phyloP scores from a whole-genome alignment of 2,113 vertebrate species.

The Microtus oregoni region DNA sequence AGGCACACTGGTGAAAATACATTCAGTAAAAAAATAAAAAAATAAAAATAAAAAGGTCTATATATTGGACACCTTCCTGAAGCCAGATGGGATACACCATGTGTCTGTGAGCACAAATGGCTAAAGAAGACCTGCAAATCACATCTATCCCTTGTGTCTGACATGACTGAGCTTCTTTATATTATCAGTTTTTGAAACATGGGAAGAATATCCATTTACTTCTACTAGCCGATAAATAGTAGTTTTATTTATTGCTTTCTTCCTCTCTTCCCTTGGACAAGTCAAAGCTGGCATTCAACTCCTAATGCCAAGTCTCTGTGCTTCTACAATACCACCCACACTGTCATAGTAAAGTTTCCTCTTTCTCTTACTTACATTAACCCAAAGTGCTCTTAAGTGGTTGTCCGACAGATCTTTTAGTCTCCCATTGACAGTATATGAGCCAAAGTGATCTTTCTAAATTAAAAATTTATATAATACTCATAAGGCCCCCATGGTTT shows the following conservation, averaged over 20 bases:
- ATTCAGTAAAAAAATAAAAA: background rate
- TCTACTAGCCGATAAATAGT: background rate
- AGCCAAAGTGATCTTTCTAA: background rate
- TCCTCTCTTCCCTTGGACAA: background rate
- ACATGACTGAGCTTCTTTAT: background rate
- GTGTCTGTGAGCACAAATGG: background rate
- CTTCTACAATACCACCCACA: background rate
- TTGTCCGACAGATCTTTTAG: background rate
- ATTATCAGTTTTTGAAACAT: background rate
- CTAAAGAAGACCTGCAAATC: background rate
- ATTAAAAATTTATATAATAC: background rate
- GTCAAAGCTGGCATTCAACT: background rate
- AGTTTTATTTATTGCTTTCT: background rate
- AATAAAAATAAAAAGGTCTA: background rate
- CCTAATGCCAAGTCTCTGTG: background rate
- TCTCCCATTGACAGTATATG: background rate
- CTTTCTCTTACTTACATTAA: background rate
- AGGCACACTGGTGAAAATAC: background rate
- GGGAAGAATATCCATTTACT: background rate
- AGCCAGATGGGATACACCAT: background rate
- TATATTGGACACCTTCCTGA: background rate
- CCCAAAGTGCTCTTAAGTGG: background rate
- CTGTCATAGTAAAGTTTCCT: background rate
- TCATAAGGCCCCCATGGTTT: background rate
- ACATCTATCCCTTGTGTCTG: background rate